Evolutionary conservation across 2,113 vertebrate genomes (phyloP).

Genomic region (Phyllostomus hastatus): DNA sequence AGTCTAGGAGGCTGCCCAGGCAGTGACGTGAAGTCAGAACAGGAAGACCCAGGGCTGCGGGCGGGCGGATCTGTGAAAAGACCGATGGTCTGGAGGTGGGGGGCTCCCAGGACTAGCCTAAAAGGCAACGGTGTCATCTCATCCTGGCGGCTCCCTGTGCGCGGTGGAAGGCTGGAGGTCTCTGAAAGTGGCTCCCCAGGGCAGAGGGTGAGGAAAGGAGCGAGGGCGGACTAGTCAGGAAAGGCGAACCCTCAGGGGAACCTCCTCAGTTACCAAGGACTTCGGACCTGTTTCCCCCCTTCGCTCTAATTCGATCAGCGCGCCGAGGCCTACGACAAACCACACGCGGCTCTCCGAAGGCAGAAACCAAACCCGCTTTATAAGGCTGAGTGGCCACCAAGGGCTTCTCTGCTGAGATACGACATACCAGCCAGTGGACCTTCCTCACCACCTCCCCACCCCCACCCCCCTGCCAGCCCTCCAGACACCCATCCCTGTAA

Average conservation of each 20-base stretch:
- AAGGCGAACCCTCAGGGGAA: background rate
- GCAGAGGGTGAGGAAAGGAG: background rate
- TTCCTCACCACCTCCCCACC: constrained; percentile 41
- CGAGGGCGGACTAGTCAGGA: background rate
- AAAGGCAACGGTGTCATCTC: background rate
- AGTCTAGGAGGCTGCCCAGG: background rate
- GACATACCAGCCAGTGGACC: constrained; percentile 32
- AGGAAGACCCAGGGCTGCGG: background rate
- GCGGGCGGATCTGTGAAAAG: background rate
- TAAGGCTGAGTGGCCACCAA: constrained; percentile 58
- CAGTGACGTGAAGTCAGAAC: background rate
- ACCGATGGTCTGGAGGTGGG: background rate
- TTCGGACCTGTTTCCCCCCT: background rate
- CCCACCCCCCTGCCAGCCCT: background rate
- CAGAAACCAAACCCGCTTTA: constrained; percentile 74
- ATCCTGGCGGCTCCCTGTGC: background rate
- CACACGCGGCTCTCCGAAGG: constrained; percentile 57
- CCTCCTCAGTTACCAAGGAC: background rate
- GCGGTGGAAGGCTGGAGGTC: background rate
- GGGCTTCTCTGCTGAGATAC: constrained; percentile 46
- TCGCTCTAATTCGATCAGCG: background rate
- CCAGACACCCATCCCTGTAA: constrained; percentile 41
- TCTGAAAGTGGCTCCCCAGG: constrained; percentile 1
- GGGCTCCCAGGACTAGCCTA: background rate
- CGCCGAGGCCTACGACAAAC: constrained; percentile 48